Conservation (phyloP, 2,888 invertebrate genomes). For the Automeris io region DNA sequence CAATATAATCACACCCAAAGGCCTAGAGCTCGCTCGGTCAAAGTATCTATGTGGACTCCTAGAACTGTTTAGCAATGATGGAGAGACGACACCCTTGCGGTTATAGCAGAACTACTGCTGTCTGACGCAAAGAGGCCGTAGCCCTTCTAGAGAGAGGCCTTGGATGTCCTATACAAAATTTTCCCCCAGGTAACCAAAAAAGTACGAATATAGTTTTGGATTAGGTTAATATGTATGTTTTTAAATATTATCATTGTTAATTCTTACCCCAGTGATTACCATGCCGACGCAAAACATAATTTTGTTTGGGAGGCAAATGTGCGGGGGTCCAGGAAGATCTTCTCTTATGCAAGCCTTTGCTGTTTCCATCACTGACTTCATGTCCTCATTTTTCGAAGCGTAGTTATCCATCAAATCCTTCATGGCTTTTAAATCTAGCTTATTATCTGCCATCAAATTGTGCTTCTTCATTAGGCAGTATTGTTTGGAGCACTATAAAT, state of each 20-base stretch:
- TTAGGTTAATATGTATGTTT: not conserved
- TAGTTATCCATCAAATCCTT: conserved; percentile 31
- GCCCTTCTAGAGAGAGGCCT: no score
- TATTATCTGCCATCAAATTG: conserved; percentile 33
- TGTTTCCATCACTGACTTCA: conserved; percentile 26
- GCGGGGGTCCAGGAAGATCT: conserved; percentile 32
- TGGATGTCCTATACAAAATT: no score
- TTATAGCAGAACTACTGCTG: no score
- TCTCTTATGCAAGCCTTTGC: conserved; percentile 34
- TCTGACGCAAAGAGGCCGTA: no score
- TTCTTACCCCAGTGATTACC: conserved; percentile 33
- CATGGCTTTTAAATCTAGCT: conserved; percentile 34
- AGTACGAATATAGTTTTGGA: no score
- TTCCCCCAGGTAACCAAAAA: no score
- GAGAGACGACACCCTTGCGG: no score
- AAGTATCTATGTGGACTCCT: no score
- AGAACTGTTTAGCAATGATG: no score
- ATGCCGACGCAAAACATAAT: conserved; percentile 39
- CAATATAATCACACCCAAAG: no score
- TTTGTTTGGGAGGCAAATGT: conserved; percentile 42
- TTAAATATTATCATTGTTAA: conserved; percentile 9
- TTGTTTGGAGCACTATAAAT: conserved; percentile 45
- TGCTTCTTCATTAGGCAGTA: conserved; percentile 42
- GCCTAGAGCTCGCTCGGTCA: no score
- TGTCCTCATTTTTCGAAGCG: conserved; percentile 30